Evolutionary conservation across 2,888 invertebrate species (phyloP), one percentile per base, ranked within the genome.

Genomic region (Gisinianus flammeolus): DNA sequence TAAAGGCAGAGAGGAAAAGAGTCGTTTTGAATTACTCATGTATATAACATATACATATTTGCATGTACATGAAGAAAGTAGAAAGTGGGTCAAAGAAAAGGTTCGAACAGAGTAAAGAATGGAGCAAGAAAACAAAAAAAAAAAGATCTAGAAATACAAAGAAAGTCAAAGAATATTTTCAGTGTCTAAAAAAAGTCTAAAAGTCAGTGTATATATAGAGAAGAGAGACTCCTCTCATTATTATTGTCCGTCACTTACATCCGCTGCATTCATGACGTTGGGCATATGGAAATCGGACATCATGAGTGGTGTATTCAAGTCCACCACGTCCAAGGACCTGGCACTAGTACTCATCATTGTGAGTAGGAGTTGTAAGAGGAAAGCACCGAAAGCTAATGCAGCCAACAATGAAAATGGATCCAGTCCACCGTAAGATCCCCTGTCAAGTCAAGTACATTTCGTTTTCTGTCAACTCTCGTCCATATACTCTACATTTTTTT

Each of bases 201-300:
- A 1, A 6, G 19, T 16, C 12, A 44, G 44, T 44, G 19, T 6
- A 6, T 10, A 26, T 24, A 28, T 62, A 26, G 16, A 62, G 28
- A 4, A 62, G 62, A 26, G 26, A 26, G 26, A 2, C 3, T 28
- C 16, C 26, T 62, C 62, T 62, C 12, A 28, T 26, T 26, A 5
- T 24, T 24, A 2, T 68, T n/a, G 58, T 68, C 44, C 30, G 64
- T 74, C 22, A 81, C 85, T 85, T 85, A 85, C 85, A 81, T 85
- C 85, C 76, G 83, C 79, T 66, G 81, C 79, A 62, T 81, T 82
- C 82, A 83, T 81, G 54, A 84, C 79, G 73, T 79, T 82, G 30
- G 85, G 85, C 35, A 85, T 79, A 66, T 85, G 83, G 79, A 81
- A 84, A 81, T 85, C 85, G 78, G 85, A 85, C 80, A 85, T 75